Evolutionary conservation across 2,888 invertebrate species (phyloP).

Genomic region (Drosophila mercatorum): DNA sequence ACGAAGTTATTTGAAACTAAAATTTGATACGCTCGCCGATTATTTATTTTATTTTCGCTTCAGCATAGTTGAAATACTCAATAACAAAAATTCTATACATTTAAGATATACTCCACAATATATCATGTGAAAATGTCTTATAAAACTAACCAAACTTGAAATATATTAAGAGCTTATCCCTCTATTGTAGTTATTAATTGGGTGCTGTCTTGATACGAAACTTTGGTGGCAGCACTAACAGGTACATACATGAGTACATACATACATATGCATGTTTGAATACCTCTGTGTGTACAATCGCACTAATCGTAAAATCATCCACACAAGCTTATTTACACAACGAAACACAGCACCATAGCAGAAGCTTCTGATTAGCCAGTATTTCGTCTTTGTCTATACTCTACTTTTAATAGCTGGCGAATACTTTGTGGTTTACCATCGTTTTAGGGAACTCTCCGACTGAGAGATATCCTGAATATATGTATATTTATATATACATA

Average conservation of each 20-base stretch:
- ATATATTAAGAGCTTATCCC: neutral
- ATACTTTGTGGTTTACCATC: neutral
- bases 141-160: too few species aligned
- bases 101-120: too few species aligned
- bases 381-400: slow-evolving; percentile 46
- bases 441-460: neutral
- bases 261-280: slow-evolving; percentile 3
- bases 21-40: too few species aligned
- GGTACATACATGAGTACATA: too few species aligned
- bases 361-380: slow-evolving; percentile 28
- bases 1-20: too few species aligned
- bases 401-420: slow-evolving; percentile 11
- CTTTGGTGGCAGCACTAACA: neutral
- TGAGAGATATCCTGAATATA: neutral
- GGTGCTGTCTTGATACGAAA: neutral
- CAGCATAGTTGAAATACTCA: too few species aligned
- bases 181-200: neutral
- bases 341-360: slow-evolving; percentile 25
- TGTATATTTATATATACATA: neutral
- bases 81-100: too few species aligned
- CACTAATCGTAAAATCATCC: slow-evolving; percentile 35
- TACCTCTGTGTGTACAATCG: slow-evolving; percentile 18
- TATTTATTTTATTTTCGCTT: too few species aligned
- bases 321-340: slow-evolving; percentile 40
- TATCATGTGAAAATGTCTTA: too few species aligned